Conservation (phyloP, 1,140 invertebrate genomes). For the Drosophila eugracilis region DNA sequence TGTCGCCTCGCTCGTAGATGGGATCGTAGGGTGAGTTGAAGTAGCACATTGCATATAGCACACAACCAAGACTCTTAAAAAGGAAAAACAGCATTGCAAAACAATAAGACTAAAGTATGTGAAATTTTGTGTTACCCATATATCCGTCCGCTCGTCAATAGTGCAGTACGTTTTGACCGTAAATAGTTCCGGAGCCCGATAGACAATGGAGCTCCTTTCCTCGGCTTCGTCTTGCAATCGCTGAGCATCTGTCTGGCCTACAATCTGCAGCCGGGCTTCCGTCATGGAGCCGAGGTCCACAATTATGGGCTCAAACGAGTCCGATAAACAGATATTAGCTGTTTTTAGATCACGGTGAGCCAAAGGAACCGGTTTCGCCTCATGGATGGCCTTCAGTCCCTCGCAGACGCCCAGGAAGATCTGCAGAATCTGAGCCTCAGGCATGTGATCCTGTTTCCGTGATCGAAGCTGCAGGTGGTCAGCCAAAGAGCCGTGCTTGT, state of each 20-base stretch:
- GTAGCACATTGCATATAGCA: slow-evolving; percentile 94
- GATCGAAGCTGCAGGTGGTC: slow-evolving; percentile 88
- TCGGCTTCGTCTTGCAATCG: slow-evolving; percentile 92
- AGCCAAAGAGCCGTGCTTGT: slow-evolving; percentile 91
- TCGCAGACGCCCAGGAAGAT: slow-evolving; percentile 92
- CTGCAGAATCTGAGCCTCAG: slow-evolving; percentile 88
- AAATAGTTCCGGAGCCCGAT: slow-evolving; percentile 94
- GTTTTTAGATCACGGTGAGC: slow-evolving; percentile 95
- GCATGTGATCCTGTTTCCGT: slow-evolving; percentile 87
- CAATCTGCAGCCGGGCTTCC: slow-evolving; percentile 91
- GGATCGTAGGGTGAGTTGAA: slow-evolving; percentile 94
- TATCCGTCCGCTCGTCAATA: slow-evolving; percentile 94
- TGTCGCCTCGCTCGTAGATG: slow-evolving; percentile 94
- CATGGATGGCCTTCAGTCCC: slow-evolving; percentile 91
- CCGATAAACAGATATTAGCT: slow-evolving; percentile 91
- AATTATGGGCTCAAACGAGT: slow-evolving; percentile 90
- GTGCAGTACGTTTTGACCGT: slow-evolving; percentile 92
- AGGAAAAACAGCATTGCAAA: too few relatives aligned
- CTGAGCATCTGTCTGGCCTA: slow-evolving; percentile 89
- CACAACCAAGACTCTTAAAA: slow-evolving; percentile 92
- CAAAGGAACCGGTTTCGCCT: slow-evolving; percentile 89
- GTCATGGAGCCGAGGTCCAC: slow-evolving; percentile 95
- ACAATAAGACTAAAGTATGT: too few relatives aligned
- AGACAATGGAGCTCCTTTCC: slow-evolving; percentile 94
- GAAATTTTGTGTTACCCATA: slow-evolving; percentile 91